Conservation (phyloP, 2,113 vertebrate species). For the Dasyurus viverrinus region DNA sequence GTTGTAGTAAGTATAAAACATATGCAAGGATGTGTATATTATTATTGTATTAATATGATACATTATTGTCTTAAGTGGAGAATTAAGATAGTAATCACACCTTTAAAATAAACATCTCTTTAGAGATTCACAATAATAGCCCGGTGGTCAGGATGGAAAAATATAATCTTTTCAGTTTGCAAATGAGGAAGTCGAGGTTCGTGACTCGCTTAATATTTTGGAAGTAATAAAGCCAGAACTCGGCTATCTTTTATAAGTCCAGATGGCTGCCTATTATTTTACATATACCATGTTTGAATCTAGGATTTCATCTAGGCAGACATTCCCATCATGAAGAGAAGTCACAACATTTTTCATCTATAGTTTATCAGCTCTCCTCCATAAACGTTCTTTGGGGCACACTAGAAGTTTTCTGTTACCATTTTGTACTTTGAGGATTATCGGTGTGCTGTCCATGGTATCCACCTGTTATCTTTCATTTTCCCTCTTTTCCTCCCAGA, state of each 20-base stretch:
- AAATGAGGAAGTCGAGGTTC: background rate
- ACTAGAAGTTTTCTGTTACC: background rate
- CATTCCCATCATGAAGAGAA: background rate
- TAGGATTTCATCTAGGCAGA: background rate
- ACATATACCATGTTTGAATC: background rate
- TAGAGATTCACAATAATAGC: background rate
- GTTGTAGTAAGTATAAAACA: background rate
- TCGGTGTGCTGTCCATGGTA: background rate
- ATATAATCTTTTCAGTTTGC: background rate
- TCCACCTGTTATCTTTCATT: background rate
- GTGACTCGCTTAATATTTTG: background rate
- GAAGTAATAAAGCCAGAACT: background rate
- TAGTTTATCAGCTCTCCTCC: background rate
- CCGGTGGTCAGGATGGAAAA: background rate
- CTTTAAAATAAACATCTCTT: background rate
- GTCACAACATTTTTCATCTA: background rate
- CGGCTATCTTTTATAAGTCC: background rate
- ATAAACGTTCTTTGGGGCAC: background rate
- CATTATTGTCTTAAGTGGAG: background rate
- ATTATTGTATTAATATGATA: background rate
- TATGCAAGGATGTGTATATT: background rate
- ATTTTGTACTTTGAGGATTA: background rate
- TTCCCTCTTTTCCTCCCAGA: background rate
- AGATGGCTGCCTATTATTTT: background rate
- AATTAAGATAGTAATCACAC: background rate